These are phyloP conservation scores for Matsumurasca onukii DNA, from an alignment of 1,140 invertebrate species.

Conservation along the genomic window DNA sequence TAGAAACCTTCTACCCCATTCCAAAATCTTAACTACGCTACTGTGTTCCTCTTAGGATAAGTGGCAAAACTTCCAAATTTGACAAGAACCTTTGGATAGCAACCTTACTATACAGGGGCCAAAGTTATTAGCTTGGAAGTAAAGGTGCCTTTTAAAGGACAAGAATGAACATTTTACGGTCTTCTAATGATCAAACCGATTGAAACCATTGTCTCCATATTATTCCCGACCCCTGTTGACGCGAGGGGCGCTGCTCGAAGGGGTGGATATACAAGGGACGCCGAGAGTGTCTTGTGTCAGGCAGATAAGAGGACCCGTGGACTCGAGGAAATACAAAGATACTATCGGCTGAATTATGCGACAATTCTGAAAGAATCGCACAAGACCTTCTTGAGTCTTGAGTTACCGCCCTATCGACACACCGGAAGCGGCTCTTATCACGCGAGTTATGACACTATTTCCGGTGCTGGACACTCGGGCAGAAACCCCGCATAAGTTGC, in stretches of 20 bases:
- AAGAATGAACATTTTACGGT: no score
- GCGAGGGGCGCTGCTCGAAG: not conserved
- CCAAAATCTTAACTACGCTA: no score
- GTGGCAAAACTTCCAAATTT: no score
- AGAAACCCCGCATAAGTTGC: not conserved
- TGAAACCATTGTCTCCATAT: no score
- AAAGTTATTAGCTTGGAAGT: no score
- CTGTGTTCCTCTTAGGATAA: no score
- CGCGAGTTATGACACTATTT: constrained; percentile 19
- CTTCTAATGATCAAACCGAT: no score
- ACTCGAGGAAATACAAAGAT: constrained; percentile 20
- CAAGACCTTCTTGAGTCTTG: not conserved
- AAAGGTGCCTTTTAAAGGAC: no score
- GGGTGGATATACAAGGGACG: not conserved
- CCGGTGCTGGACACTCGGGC: constrained; percentile 2
- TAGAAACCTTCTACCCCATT: no score
- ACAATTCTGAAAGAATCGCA: constrained; percentile 10
- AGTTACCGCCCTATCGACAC: constrained; percentile 12
- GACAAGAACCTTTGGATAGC: no score
- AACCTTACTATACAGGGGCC: no score
- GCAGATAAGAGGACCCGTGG: not conserved
- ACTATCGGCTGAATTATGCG: constrained; percentile 24
- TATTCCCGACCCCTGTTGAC: no score
- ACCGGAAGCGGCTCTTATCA: constrained; percentile 22
- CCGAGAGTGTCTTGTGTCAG: not conserved